Evolutionary conservation across 2,888 invertebrate species (phyloP), one percentile per base, ranked within the genome.

Genomic region (Mactromeris polynyma): DNA sequence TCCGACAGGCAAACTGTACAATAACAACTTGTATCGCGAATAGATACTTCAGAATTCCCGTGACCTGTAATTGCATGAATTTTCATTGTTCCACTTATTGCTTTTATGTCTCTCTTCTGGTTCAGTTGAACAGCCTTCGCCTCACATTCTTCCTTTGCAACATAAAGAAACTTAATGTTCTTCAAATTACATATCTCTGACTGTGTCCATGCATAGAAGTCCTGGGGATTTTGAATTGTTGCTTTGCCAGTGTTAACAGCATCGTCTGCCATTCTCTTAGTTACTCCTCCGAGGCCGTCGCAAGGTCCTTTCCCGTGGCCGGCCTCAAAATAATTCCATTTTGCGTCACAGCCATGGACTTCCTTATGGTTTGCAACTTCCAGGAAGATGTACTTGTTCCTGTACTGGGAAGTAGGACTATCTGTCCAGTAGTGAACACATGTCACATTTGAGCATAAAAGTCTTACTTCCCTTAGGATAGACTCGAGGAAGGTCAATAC

Each of bases 301-400:
- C n/a, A n/a, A n/a, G n/a, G n/a, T 90, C 92, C 90, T 77, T 93
- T 91, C 58, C 91, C 92, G 73, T 90, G 89, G 3, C 93, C 89
- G 36, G 83, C 78, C 77, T 93, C 90, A 64, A 92, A 94, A 46
- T 92, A 93, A 54, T 92, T 91, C 93, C 94, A 94, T 17, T 73
- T 85, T 3, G 89, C 89, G 0, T 33, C 21, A 38, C 83, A 19
- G 21, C 84, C 73, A 84, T 88, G 86, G 7, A 92, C 14, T 17
- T 82, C 73, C 38, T 54, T 81, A 54, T 93, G 90, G 64, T 90
- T 86, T 6, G 92, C 87, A 19, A 91, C 73, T 26, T 40, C 64
- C 33, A 84, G n/a, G 46, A 93, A 93, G 2, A 87, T 89, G 38
- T 58, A 78, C 42, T 86, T 86, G 77, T 93, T 93, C 78, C 90